Percentiles rank a stretch among this genome's conserved stretches.
Evolutionary conservation across 2,888 invertebrate genomes (phyloP).

Genomic region (Nomada goodeniana): DNA sequence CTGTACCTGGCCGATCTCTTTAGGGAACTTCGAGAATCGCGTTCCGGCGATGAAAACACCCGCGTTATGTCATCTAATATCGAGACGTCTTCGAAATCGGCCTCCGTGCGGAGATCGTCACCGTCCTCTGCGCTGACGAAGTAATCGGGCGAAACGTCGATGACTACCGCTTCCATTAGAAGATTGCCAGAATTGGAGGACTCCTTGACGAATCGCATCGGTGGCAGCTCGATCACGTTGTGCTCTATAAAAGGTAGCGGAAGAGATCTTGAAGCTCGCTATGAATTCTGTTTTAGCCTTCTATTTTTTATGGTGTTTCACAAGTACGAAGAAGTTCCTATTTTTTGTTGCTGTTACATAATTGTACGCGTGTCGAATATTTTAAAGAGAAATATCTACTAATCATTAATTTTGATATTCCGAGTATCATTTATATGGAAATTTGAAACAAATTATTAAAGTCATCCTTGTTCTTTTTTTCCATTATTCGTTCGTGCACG

Average conservation of each 20-base stretch:
- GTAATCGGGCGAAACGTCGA: conserved; percentile 94
- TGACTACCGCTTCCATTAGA: conserved; percentile 95
- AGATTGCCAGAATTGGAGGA: conserved; percentile 94
- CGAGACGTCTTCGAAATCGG: conserved; percentile 94
- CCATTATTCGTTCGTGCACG: too few relatives aligned
- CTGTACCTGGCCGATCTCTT: conserved; percentile 58
- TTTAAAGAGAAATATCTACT: neutral
- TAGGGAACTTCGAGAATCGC: conserved; percentile 60
- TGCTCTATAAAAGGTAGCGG: conserved; percentile 86
- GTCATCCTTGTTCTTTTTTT: too few relatives aligned
- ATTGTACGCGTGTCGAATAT: too few relatives aligned
- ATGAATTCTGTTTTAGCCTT: neutral
- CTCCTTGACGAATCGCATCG: conserved; percentile 94
- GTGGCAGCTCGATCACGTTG: conserved; percentile 94
- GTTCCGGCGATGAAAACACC: conserved; percentile 72
- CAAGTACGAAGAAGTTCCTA: neutral
- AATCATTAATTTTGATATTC: too few relatives aligned
- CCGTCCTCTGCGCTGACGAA: conserved; percentile 92
- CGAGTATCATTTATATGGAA: too few relatives aligned
- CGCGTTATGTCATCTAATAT: conserved; percentile 90
- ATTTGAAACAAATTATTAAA: neutral
- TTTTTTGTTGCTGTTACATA: too few relatives aligned
- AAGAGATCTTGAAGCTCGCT: neutral
- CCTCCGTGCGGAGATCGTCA: conserved; percentile 94
- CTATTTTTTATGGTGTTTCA: neutral